phyloP scores from a whole-genome alignment of 2,797 vertebrate genomes.

The Parotocinclus haroldoi region DNA sequence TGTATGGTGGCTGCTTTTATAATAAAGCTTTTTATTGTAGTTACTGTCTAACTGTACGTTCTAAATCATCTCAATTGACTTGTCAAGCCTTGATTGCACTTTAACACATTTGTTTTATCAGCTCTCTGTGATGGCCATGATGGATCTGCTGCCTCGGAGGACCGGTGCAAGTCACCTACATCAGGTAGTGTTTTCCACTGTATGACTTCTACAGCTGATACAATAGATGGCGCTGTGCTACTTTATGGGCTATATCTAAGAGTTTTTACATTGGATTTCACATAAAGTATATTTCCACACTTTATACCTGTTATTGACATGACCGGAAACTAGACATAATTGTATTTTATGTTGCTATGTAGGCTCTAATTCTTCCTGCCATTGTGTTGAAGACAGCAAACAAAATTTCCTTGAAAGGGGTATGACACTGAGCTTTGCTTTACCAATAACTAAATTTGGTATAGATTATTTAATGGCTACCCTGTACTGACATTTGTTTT shows the following conservation, averaged over 20 bases:
- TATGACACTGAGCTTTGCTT: slow-evolving; percentile 66
- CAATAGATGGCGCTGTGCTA: no score
- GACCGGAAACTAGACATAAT: slow-evolving; percentile 14
- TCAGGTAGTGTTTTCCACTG: slow-evolving; percentile 75
- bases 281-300: background rate
- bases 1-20: slow-evolving; percentile 19
- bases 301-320: slow-evolving; percentile 10
- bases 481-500: slow-evolving; percentile 57
- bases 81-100: background rate
- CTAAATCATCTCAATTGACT: background rate
- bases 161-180: slow-evolving; percentile 94
- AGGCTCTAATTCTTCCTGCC: slow-evolving; percentile 79
- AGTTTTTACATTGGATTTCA: background rate
- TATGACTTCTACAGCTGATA: background rate
- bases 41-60: slow-evolving; percentile 3
- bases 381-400: slow-evolving; percentile 81
- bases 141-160: slow-evolving; percentile 79
- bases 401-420: slow-evolving; percentile 94
- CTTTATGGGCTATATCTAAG: no score
- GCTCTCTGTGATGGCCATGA: slow-evolving; percentile 88
- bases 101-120: slow-evolving; percentile 48
- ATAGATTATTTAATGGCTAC: background rate
- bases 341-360: slow-evolving; percentile 60
- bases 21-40: background rate
- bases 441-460: slow-evolving; percentile 3